Percentiles rank a stretch among this genome's conserved stretches.
These are phyloP conservation scores for Tridacna gigas DNA, from an alignment of 2,888 invertebrate species.

Conservation along the genomic window DNA sequence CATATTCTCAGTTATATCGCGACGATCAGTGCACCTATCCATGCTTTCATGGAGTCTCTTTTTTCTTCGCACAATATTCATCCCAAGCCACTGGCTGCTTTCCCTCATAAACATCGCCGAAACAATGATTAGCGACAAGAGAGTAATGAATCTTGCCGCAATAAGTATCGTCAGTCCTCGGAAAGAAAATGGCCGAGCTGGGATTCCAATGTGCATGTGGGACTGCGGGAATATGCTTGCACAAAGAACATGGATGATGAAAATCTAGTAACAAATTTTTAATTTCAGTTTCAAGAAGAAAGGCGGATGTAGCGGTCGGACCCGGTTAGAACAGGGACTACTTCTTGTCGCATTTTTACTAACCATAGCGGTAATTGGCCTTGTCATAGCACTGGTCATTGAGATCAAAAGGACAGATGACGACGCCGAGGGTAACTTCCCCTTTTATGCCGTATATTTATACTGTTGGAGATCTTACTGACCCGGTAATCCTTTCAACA, in stretches of 20 bases:
- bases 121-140: too few species aligned
- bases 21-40: too few species aligned
- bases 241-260: not conserved
- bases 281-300: conserved; percentile 35
- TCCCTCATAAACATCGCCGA: not conserved
- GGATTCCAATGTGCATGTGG: not conserved
- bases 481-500: too few species aligned
- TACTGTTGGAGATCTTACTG: too few species aligned
- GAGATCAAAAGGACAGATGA: not conserved
- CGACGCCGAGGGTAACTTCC: too few species aligned
- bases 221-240: not conserved
- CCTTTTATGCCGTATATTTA: too few species aligned
- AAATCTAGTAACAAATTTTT: not conserved
- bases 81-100: too few species aligned
- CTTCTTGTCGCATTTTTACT: conserved; percentile 40
- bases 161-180: too few species aligned
- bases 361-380: conserved; percentile 40
- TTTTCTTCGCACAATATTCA: too few species aligned
- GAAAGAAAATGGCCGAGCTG: not conserved
- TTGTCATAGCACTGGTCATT: conserved; percentile 36
- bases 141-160: too few species aligned
- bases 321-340: conserved; percentile 33
- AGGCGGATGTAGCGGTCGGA: not conserved
- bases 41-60: too few species aligned
- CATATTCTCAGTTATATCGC: too few species aligned